Conservation (phyloP, 2,113 vertebrate genomes). For the Ciconia maguari region DNA sequence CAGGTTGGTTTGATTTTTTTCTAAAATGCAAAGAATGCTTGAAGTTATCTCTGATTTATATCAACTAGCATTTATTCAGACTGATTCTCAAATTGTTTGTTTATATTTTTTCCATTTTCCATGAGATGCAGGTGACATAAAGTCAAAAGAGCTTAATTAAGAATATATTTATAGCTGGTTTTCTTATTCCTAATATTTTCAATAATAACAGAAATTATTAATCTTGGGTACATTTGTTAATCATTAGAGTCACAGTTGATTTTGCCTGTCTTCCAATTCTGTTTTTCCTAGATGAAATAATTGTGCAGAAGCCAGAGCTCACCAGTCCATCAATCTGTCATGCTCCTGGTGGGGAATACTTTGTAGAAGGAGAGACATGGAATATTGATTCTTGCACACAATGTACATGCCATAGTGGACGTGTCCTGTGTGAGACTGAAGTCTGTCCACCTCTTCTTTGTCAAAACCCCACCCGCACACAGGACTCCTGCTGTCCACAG, state of each 20-base stretch:
- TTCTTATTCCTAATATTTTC: background rate
- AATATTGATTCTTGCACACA: constrained; percentile 90
- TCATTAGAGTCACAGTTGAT: background rate
- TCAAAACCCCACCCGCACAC: constrained; percentile 84
- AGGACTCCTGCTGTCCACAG: constrained; percentile 89
- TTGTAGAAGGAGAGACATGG: constrained; percentile 89
- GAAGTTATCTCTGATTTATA: background rate
- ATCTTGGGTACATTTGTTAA: background rate
- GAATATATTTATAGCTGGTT: background rate
- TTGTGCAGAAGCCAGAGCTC: constrained; percentile 81
- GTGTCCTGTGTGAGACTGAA: constrained; percentile 88
- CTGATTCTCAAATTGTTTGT: background rate
- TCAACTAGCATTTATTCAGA: background rate
- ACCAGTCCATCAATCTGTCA: constrained; percentile 84
- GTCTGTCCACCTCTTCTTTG: constrained; percentile 90
- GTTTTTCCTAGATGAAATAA: constrained; percentile 78
- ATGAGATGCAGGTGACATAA: background rate
- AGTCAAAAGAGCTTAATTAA: background rate
- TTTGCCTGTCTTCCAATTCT: constrained; percentile 9
- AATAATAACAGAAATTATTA: background rate
- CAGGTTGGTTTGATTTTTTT: background rate
- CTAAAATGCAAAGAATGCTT: background rate
- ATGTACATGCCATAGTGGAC: constrained; percentile 87
- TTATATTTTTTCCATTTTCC: background rate
- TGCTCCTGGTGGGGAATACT: constrained; percentile 87